Evolutionary conservation across 2,797 vertebrate genomes (phyloP).

Genomic region (Pteropus rufus): DNA sequence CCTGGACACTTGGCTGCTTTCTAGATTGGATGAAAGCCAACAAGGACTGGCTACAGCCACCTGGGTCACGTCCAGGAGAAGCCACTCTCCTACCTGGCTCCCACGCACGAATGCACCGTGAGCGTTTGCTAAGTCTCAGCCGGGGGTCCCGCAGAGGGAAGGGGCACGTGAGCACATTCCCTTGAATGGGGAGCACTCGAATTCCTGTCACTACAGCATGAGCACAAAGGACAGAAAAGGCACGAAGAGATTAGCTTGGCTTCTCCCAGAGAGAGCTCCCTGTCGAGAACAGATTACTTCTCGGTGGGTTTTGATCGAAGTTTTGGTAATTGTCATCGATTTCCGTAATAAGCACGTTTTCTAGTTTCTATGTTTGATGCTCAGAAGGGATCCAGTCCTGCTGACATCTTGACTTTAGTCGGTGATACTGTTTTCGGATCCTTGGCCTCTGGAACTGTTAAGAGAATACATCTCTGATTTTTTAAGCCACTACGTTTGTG

Average conservation of each 20-base stretch:
- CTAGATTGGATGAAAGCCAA: slow-evolving; percentile 8
- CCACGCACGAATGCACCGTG: neutral
- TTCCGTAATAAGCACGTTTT: neutral
- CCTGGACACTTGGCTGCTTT: slow-evolving; percentile 40
- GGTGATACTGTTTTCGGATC: neutral
- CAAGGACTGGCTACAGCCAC: neutral
- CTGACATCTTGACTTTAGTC: neutral
- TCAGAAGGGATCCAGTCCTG: neutral
- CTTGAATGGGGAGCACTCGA: neutral
- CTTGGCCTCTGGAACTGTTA: neutral
- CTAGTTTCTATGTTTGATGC: neutral
- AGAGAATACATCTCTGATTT: neutral
- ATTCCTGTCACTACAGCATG: neutral
- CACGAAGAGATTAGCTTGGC: neutral
- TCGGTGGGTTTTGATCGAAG: neutral
- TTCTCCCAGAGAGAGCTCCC: neutral
- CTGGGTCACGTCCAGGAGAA: neutral
- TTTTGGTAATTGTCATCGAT: neutral
- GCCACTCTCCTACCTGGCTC: neutral
- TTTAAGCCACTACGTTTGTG: neutral
- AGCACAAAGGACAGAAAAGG: neutral
- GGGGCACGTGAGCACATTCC: no score
- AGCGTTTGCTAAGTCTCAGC: neutral
- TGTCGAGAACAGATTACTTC: neutral
- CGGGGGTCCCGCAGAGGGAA: neutral